phyloP scores from a whole-genome alignment of 2,888 invertebrate species.

The Steinernema hermaphroditum region DNA sequence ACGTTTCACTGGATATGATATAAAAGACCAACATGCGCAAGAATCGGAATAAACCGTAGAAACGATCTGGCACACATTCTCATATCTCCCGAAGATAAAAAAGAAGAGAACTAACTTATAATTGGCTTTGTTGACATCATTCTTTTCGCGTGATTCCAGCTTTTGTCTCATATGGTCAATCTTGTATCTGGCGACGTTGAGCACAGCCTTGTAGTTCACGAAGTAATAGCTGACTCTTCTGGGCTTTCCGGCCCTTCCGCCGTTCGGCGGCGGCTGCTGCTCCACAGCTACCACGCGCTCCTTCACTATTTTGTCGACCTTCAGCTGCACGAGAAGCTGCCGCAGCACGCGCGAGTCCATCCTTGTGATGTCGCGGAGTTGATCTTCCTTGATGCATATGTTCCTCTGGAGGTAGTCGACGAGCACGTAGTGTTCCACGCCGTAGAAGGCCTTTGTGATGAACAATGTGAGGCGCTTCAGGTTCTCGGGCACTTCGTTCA shows the following conservation, averaged over 20 bases:
- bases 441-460: conserved; percentile 49
- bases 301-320: conserved; percentile 63
- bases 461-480: conserved; percentile 45
- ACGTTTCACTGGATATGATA: too few species aligned
- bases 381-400: conserved; percentile 63
- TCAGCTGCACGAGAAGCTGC: conserved; percentile 43
- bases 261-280: neutral
- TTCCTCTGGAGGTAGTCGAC: conserved; percentile 63
- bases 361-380: conserved; percentile 52
- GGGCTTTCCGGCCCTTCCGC: conserved; percentile 33
- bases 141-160: conserved; percentile 61
- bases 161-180: conserved; percentile 66
- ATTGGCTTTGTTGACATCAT: conserved; percentile 55
- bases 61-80: neutral
- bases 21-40: too few species aligned
- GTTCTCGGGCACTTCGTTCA: conserved; percentile 48
- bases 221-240: conserved; percentile 61
- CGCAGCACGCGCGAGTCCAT: conserved; percentile 61
- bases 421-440: conserved; percentile 55
- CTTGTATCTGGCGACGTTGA: conserved; percentile 66
- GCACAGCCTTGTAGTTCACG: conserved; percentile 64
- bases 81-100: neutral
- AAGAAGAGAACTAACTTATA: conserved; percentile 43
- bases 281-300: conserved; percentile 60
- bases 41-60: too few species aligned